Conservation (phyloP, 2,888 invertebrate genomes). For the Hofmannophila pseudospretella region DNA sequence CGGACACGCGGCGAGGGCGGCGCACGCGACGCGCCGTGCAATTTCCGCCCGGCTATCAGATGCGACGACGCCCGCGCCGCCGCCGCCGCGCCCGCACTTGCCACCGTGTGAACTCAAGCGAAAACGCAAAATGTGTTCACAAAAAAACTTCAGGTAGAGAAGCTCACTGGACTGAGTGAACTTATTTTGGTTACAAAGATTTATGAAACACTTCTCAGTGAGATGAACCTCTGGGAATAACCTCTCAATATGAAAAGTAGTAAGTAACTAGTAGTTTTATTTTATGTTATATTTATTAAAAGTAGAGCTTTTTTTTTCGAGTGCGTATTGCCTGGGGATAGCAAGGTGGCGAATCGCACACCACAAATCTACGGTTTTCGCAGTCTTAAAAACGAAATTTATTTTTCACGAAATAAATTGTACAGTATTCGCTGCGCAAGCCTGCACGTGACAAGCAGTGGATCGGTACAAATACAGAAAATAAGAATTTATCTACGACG, state of each 20-base stretch:
- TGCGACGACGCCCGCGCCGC: slow-evolving; percentile 40
- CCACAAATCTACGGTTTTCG: neutral
- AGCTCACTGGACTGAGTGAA: slow-evolving; percentile 2
- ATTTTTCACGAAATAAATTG: neutral
- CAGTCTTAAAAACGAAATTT: neutral
- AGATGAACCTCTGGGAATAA: slow-evolving; percentile 1
- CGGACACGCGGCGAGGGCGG: slow-evolving; percentile 49
- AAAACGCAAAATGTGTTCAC: slow-evolving; percentile 30
- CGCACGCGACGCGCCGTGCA: slow-evolving; percentile 67
- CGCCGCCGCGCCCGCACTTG: slow-evolving; percentile 22
- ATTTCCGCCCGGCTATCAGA: slow-evolving; percentile 71
- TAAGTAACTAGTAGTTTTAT: too few species aligned
- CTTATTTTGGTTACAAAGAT: slow-evolving; percentile 3
- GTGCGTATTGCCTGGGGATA: too few species aligned
- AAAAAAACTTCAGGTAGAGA: slow-evolving; percentile 17
- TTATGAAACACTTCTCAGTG: slow-evolving; percentile 2
- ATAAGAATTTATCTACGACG: slow-evolving; percentile 5
- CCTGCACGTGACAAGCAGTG: slow-evolving; percentile 5
- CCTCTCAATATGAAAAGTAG: neutral
- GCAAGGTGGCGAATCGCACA: too few species aligned
- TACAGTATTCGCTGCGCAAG: neutral
- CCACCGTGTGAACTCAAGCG: slow-evolving; percentile 40
- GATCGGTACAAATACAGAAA: slow-evolving; percentile 4
- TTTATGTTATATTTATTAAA: too few species aligned
- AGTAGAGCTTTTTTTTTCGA: too few species aligned